phyloP scores from a whole-genome alignment of 2,113 vertebrate genomes.

The Columba janthina region DNA sequence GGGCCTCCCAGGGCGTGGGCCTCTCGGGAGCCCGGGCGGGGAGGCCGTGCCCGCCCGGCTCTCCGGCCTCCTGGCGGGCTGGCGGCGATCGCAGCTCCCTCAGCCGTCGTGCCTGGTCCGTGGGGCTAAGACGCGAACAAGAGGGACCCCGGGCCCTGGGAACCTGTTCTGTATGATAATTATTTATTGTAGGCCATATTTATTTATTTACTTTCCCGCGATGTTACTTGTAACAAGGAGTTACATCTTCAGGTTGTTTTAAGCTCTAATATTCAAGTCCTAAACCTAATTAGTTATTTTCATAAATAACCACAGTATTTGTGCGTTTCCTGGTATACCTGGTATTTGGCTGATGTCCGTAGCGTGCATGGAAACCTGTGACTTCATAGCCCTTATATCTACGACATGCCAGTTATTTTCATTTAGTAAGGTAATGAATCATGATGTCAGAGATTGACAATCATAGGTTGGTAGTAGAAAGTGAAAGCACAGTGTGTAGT shows the following conservation, averaged over 20 bases:
- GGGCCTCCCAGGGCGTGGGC: background rate
- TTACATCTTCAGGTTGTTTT: background rate
- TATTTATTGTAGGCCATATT: background rate
- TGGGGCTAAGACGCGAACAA: background rate
- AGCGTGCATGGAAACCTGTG: background rate
- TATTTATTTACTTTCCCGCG: fast-evolving
- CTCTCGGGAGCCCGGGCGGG: background rate
- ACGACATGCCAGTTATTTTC: constrained; percentile 21
- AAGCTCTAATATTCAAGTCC: background rate
- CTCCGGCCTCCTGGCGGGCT: background rate
- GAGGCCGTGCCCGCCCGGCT: background rate
- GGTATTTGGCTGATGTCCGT: background rate
- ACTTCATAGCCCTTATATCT: background rate
- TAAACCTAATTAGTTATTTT: background rate
- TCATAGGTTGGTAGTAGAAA: background rate
- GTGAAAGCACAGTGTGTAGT: background rate
- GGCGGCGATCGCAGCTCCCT: background rate
- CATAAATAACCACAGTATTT: background rate
- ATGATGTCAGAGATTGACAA: background rate
- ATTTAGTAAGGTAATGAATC: constrained; percentile 30
- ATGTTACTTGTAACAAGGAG: background rate
- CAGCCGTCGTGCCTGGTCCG: background rate
- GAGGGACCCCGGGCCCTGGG: background rate
- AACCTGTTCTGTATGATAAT: background rate
- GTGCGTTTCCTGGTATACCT: background rate